Conservation (phyloP, 2,113 vertebrate species). For the Scomber colias region DNA sequence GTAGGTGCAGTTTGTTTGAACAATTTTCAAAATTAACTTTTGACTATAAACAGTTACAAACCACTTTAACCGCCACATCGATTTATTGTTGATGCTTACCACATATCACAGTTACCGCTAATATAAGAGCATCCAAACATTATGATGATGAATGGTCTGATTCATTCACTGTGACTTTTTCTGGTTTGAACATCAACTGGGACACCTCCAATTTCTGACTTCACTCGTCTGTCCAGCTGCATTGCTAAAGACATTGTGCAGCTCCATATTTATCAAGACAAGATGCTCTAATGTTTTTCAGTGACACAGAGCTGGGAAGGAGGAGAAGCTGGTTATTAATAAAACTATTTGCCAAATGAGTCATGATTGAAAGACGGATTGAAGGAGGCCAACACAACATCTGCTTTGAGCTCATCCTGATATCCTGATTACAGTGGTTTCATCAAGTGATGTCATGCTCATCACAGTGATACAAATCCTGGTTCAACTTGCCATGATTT, state of each 20-base stretch:
- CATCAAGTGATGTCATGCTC: slow-evolving; percentile 40
- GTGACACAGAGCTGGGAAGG: slow-evolving; percentile 52
- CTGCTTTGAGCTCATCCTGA: slow-evolving; percentile 59
- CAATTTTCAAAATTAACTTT: slow-evolving; percentile 33
- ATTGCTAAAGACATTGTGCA: slow-evolving; percentile 70
- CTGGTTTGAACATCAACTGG: slow-evolving; percentile 58
- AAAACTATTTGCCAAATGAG: slow-evolving; percentile 63
- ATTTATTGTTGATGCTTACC: slow-evolving; percentile 66
- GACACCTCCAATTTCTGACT: slow-evolving; percentile 71
- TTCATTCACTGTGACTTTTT: slow-evolving; percentile 59
- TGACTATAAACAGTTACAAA: slow-evolving; percentile 54
- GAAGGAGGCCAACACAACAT: slow-evolving; percentile 46
- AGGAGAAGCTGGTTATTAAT: slow-evolving; percentile 61
- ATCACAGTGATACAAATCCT: slow-evolving; percentile 14
- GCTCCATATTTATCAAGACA: slow-evolving; percentile 70
- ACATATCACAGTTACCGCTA: slow-evolving; percentile 46
- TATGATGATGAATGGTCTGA: slow-evolving; percentile 60
- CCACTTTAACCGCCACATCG: slow-evolving; percentile 36
- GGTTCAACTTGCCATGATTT: slow-evolving; percentile 29
- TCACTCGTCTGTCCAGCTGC: slow-evolving; percentile 70
- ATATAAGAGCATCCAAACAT: slow-evolving; percentile 46
- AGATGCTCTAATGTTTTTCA: slow-evolving; percentile 67
- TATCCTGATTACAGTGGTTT: slow-evolving; percentile 51
- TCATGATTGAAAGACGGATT: slow-evolving; percentile 45
- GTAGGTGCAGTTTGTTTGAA: background rate